phyloP scores from a whole-genome alignment of 1,140 invertebrate species.

The Trichomalopsis sarcophagae region DNA sequence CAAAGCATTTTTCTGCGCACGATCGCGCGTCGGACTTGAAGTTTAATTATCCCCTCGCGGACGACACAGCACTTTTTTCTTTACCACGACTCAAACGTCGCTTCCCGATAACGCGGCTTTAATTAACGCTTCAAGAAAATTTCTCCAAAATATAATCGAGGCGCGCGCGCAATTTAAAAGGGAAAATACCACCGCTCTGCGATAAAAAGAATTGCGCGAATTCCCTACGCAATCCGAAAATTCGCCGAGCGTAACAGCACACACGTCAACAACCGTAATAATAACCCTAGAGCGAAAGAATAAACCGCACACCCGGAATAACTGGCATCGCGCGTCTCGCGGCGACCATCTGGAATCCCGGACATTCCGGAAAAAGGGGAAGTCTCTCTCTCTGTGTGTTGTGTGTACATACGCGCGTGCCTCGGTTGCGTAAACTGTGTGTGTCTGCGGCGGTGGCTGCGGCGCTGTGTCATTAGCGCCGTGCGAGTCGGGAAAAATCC shows the following conservation, averaged over 20 bases:
- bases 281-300: background rate
- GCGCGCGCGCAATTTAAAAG: background rate
- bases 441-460: background rate
- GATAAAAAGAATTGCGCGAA: background rate
- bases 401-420: background rate
- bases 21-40: too few relatives aligned
- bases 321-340: background rate
- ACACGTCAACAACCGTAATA: background rate
- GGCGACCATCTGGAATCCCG: slow-evolving; percentile 8
- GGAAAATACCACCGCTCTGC: too few relatives aligned
- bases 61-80: too few relatives aligned
- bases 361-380: slow-evolving; percentile 4
- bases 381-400: background rate
- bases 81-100: too few relatives aligned
- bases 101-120: background rate
- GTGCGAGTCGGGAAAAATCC: background rate
- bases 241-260: background rate
- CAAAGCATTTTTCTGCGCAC: too few relatives aligned
- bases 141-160: background rate
- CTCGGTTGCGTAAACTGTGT: slow-evolving; percentile 5
- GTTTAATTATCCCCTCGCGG: too few relatives aligned
- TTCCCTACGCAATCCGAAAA: background rate
- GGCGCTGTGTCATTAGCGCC: background rate
- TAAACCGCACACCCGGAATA: background rate
- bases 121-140: slow-evolving; percentile 1